Evolutionary conservation across 2,888 invertebrate species (phyloP).

Genomic region (Incurvaria masculella): DNA sequence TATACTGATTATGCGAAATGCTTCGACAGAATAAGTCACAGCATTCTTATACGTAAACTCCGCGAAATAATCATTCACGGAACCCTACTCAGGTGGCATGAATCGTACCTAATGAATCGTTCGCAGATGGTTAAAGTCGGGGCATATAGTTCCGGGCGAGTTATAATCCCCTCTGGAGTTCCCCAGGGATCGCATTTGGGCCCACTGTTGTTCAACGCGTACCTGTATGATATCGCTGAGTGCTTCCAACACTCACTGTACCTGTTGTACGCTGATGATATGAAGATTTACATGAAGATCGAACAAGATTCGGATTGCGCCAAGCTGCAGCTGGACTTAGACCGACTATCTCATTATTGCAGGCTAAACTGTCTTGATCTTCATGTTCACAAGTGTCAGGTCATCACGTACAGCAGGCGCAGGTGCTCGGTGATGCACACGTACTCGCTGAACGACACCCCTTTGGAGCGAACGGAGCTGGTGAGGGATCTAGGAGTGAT

Average conservation of each 20-base stretch:
- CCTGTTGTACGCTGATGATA: slow-evolving; percentile 3
- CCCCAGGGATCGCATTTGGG: slow-evolving; percentile 3
- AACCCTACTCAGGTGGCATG: slow-evolving; percentile 1
- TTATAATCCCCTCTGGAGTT: neutral
- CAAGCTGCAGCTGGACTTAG: neutral
- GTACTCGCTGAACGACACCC: too few species aligned
- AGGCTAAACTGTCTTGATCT: neutral
- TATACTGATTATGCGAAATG: slow-evolving; percentile 3
- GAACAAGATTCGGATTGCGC: neutral
- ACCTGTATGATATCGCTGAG: neutral
- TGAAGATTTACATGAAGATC: neutral
- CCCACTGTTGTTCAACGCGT: slow-evolving; percentile 1
- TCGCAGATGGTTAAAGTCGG: neutral
- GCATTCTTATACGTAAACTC: neutral
- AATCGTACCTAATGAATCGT: neutral
- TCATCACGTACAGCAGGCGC: neutral
- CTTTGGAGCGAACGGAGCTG: too few species aligned
- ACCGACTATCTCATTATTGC: neutral
- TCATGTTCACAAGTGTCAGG: neutral
- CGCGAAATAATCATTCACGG: neutral
- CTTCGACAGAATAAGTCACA: neutral
- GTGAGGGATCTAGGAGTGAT: too few species aligned
- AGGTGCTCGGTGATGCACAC: too few species aligned
- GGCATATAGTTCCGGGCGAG: neutral
- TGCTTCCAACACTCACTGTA: neutral